Percentiles rank a stretch among this genome's conserved stretches.
These are phyloP conservation scores for Acropora yongei DNA, from an alignment of 64 coral and sea anemone species.

Conservation along the genomic window DNA sequence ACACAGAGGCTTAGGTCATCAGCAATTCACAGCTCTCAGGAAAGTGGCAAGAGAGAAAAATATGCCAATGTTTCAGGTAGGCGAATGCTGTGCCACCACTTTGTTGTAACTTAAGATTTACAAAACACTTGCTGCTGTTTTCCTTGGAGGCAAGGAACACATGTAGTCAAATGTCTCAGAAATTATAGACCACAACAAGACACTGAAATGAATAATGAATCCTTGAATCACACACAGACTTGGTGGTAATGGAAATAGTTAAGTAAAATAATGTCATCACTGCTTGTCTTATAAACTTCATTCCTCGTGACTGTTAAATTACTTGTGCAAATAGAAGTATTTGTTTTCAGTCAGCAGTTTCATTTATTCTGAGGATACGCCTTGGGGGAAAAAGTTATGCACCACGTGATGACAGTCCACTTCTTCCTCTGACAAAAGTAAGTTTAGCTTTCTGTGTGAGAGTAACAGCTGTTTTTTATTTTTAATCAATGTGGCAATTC, in stretches of 20 bases:
- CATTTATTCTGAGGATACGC: conserved; percentile 78
- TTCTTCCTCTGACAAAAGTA: conserved; percentile 84
- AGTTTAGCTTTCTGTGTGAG: background rate
- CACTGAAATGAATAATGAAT: background rate
- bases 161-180: no score
- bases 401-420: conserved; percentile 60
- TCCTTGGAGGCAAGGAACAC: no score
- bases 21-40: conserved; percentile 73
- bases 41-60: conserved; percentile 82
- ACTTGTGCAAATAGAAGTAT: background rate
- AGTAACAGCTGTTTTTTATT: no score
- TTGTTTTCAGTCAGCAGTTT: conserved; percentile 64
- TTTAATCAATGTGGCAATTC: background rate
- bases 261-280: no score
- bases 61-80: conserved; percentile 92
- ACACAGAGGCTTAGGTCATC: conserved; percentile 63
- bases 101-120: no score
- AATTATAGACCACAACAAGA: no score
- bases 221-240: background rate
- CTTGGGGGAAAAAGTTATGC: conserved; percentile 92
- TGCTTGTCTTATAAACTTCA: no score
- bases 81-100: no score
- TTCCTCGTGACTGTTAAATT: background rate
- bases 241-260: no score
- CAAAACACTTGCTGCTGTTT: no score